phyloP scores from a whole-genome alignment of 2,888 invertebrate species.

The Pristionchus mayeri region DNA sequence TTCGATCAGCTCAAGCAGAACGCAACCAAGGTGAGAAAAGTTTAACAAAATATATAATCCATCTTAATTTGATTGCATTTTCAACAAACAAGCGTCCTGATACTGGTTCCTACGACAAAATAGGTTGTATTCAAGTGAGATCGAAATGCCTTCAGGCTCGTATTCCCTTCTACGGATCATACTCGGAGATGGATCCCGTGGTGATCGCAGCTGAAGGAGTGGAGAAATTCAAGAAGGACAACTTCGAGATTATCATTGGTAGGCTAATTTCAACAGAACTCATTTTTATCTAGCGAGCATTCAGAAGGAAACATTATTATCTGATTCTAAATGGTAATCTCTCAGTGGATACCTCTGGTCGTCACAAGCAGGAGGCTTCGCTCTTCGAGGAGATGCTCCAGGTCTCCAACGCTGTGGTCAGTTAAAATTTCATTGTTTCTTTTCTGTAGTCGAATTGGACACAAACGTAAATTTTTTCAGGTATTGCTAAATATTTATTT shows the following conservation, averaged over 20 bases:
- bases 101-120: neutral
- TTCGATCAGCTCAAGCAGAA: conserved; percentile 97
- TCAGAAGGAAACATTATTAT: neutral
- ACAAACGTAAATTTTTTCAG: too few species aligned
- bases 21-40: conserved; percentile 67
- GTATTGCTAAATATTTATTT: too few species aligned
- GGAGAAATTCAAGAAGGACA: conserved; percentile 98
- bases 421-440: conserved; percentile 46
- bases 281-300: too few species aligned
- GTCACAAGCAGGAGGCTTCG: conserved; percentile 99
- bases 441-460: neutral
- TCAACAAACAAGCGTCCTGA: neutral
- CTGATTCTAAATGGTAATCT: neutral
- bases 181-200: conserved; percentile 98
- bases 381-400: conserved; percentile 99
- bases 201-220: conserved; percentile 99
- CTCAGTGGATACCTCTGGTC: conserved; percentile 94
- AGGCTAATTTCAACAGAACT: neutral
- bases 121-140: neutral
- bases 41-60: too few species aligned
- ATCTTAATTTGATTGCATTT: neutral
- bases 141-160: conserved; percentile 80
- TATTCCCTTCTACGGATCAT: conserved; percentile 96
- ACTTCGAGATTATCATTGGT: conserved; percentile 95
- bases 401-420: conserved; percentile 93